Evolutionary conservation across 2,113 vertebrate species (phyloP).

Genomic region (Melospiza georgiana): DNA sequence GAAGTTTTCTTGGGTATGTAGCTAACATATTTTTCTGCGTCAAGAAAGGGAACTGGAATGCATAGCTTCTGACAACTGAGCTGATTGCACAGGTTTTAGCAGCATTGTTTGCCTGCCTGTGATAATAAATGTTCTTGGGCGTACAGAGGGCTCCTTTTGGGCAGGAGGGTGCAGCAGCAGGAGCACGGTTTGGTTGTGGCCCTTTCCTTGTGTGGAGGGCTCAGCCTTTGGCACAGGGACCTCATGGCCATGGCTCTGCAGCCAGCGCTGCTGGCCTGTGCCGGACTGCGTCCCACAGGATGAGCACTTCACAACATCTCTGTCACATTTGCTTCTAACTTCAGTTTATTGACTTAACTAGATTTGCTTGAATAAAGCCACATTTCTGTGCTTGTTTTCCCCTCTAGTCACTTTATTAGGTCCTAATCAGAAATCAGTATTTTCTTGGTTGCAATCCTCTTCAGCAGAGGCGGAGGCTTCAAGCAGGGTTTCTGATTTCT

Average conservation of each 20-base stretch:
- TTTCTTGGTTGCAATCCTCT: background rate
- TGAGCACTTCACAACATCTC: background rate
- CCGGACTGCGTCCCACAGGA: background rate
- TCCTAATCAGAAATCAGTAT: background rate
- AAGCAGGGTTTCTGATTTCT: background rate
- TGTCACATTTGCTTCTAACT: background rate
- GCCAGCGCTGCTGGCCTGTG: background rate
- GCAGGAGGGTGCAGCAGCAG: background rate
- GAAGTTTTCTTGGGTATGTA: background rate
- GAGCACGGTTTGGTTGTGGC: fast-evolving
- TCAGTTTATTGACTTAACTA: background rate
- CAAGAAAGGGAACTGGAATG: background rate
- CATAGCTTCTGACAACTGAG: background rate
- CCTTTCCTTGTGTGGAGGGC: background rate
- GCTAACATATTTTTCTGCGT: background rate
- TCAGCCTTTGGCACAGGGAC: background rate
- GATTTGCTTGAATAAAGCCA: background rate
- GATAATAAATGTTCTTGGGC: background rate
- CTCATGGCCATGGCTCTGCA: fast-evolving
- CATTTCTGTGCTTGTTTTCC: background rate
- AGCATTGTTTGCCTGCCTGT: background rate
- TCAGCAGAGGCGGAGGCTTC: background rate
- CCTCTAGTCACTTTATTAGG: background rate
- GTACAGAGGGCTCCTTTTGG: background rate
- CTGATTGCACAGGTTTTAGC: background rate